Percentiles rank a stretch among this genome's conserved stretches.
These are phyloP conservation scores for Harpalus rubripes DNA, from an alignment of 2,888 invertebrate species.

Conservation along the genomic window DNA sequence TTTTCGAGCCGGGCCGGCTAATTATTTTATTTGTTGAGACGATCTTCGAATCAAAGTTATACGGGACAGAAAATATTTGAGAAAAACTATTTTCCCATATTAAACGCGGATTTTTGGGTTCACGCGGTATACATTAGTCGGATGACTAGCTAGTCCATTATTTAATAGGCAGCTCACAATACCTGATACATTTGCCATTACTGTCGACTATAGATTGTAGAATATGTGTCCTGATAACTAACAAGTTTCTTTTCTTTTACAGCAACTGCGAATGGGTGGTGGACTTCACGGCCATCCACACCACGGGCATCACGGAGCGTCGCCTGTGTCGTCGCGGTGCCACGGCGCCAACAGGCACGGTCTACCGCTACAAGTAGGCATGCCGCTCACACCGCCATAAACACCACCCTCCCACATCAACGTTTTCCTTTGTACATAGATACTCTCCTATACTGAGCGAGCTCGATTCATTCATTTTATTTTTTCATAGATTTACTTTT, in stretches of 20 bases:
- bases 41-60: too few relatives aligned
- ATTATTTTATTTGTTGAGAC: too few relatives aligned
- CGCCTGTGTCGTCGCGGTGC: constrained; percentile 74
- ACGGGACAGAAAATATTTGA: too few relatives aligned
- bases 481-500: background rate
- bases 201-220: too few relatives aligned
- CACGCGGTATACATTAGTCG: too few relatives aligned
- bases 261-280: constrained; percentile 81
- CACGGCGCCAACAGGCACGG: constrained; percentile 76
- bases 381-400: constrained; percentile 72
- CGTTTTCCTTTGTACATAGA: constrained; percentile 14
- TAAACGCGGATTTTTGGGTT: too few relatives aligned
- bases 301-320: constrained; percentile 75
- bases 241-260: constrained; percentile 76
- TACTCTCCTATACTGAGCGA: background rate
- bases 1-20: too few relatives aligned
- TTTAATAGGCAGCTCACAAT: too few relatives aligned
- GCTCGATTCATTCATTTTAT: background rate
- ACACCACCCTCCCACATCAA: background rate
- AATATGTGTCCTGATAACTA: background rate
- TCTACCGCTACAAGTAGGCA: constrained; percentile 73
- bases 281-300: constrained; percentile 77
- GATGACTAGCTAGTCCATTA: too few relatives aligned
- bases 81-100: too few relatives aligned
- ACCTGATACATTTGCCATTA: too few relatives aligned